Evolutionary conservation across 64 coral and sea anemone species (phyloP).

Genomic region (Porites lutea): DNA sequence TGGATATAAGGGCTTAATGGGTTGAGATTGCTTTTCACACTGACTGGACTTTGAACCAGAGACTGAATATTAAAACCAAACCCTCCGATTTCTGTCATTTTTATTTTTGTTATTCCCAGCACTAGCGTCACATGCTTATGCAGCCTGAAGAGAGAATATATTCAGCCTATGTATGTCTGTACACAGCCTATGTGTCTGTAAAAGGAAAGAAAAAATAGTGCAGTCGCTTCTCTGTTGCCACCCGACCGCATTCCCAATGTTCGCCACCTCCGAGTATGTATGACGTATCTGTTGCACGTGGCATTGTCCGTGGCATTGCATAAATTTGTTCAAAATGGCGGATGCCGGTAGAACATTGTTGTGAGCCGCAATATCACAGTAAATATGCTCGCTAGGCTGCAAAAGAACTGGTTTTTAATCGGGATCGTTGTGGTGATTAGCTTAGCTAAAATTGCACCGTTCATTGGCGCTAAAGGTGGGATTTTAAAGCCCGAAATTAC

Average conservation of each 20-base stretch:
- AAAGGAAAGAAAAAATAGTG: too few relatives aligned
- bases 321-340: slow-evolving; percentile 2
- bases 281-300: slow-evolving; percentile 22
- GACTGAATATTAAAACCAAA: too few relatives aligned
- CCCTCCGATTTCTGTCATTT: too few relatives aligned
- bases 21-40: too few relatives aligned
- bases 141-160: too few relatives aligned
- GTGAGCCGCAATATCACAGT: not conserved
- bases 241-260: not conserved
- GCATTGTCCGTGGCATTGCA: not conserved
- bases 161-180: too few relatives aligned
- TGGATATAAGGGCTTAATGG: too few relatives aligned
- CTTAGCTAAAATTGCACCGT: slow-evolving; percentile 75
- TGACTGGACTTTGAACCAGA: too few relatives aligned
- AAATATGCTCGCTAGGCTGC: slow-evolving; percentile 66
- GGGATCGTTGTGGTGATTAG: slow-evolving; percentile 94
- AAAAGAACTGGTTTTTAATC: slow-evolving; percentile 98
- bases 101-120: too few relatives aligned
- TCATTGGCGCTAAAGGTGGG: slow-evolving; percentile 92
- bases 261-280: not conserved
- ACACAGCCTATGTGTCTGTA: too few relatives aligned
- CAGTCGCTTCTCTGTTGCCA: too few relatives aligned
- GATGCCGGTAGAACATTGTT: not conserved
- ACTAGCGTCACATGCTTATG: too few relatives aligned
- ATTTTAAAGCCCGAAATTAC: slow-evolving; percentile 91